Percentiles rank a stretch among this genome's conserved stretches.
phyloP scores from a whole-genome alignment of 2,888 invertebrate species.

The Omphaloscelis lunosa region DNA sequence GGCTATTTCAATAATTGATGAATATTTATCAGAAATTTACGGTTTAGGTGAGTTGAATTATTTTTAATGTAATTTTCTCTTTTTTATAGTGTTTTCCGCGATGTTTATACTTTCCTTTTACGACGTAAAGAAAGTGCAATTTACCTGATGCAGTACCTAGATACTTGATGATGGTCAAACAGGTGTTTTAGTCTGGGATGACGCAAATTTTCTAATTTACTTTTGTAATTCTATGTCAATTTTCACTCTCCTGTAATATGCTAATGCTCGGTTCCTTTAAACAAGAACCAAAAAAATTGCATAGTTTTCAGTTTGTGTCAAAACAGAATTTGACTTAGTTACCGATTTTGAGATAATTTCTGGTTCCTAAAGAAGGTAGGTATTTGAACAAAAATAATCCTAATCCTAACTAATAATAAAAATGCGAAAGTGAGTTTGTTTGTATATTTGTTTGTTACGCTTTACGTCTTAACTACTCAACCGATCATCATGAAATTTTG shows the following conservation, averaged over 20 bases:
- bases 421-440: too few relatives aligned
- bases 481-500: too few relatives aligned
- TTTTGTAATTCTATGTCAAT: background rate
- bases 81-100: background rate
- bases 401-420: too few relatives aligned
- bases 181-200: background rate
- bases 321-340: background rate
- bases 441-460: too few relatives aligned
- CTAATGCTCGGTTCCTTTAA: too few relatives aligned
- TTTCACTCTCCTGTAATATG: too few relatives aligned
- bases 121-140: constrained; percentile 39
- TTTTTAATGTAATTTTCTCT: background rate
- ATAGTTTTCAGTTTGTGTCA: background rate
- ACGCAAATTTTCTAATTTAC: background rate
- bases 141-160: constrained; percentile 20
- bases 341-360: too few relatives aligned
- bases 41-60: constrained; percentile 23
- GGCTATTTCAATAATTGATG: background rate
- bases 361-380: background rate
- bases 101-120: constrained; percentile 22
- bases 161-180: background rate
- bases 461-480: too few relatives aligned
- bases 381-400: background rate
- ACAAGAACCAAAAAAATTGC: too few relatives aligned
- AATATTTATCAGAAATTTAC: background rate